phyloP scores from a whole-genome alignment of 2,113 vertebrate genomes.

The Ptychochromis oligacanthus region DNA sequence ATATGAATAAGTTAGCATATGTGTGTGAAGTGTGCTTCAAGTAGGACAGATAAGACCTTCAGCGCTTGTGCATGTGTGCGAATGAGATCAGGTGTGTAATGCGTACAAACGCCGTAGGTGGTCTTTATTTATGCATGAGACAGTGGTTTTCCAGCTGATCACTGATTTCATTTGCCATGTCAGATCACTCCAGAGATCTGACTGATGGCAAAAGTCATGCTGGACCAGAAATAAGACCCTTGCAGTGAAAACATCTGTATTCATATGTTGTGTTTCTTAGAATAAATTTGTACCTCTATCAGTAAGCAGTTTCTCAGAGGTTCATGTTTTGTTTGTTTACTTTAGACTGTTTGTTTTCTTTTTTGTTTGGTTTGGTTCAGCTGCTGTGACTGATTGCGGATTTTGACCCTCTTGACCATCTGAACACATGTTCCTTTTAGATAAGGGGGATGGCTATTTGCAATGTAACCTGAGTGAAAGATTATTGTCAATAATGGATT shows the following conservation, averaged over 20 bases:
- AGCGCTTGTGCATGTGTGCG: conserved; percentile 16
- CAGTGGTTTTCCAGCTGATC: conserved; percentile 58
- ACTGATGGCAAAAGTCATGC: conserved; percentile 1
- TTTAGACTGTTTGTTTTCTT: background rate
- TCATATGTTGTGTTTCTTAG: background rate
- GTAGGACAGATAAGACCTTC: conserved; percentile 26
- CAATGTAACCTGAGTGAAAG: background rate
- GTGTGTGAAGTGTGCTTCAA: conserved; percentile 3
- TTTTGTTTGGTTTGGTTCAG: background rate
- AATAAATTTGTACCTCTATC: conserved; percentile 1
- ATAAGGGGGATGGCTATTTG: background rate
- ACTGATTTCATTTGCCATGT: conserved; percentile 56
- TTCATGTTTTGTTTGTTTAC: conserved; percentile 6
- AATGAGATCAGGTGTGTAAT: conserved; percentile 45
- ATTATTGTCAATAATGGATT: background rate
- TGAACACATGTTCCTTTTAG: background rate
- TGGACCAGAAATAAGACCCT: background rate
- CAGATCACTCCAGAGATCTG: conserved; percentile 20
- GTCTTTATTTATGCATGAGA: conserved; percentile 66
- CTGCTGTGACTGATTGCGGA: background rate
- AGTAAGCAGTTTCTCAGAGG: background rate
- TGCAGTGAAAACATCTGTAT: conserved; percentile 14
- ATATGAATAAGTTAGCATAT: conserved; percentile 58
- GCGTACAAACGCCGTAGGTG: background rate
- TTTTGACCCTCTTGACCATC: background rate